Evolutionary conservation across 2,113 vertebrate genomes (phyloP), one percentile per base, ranked within the genome.

Genomic region (Sinocyclocheilus anophthalmus): DNA sequence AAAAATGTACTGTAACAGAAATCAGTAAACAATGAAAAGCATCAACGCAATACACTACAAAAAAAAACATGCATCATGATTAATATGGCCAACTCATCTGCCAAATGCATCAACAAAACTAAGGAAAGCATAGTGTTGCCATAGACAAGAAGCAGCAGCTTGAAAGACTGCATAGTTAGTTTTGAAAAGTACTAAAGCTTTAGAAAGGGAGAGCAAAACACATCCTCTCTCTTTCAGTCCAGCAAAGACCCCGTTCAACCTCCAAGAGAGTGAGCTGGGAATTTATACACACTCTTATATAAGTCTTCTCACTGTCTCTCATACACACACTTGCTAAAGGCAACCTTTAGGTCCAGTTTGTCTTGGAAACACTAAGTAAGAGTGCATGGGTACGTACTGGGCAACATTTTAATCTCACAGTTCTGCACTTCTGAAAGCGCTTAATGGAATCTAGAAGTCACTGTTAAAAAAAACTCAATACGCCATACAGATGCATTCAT

Each of bases 101-200:
- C 53, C 33, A 79, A 61, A 79, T 61, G 55, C 77, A 79, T 59
- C 10, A 79, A 37, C 33, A 37, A 79, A 82, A 53, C 42, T 55
- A 55, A 8, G 18, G 45, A 77, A 55, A 77, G 70, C 70, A 73
- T 73, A 73, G 70, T n/a, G 70, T 37, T n/a, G 77, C 55, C 50
- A 42, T 42, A 42, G 42, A 42, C 42, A 33, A 48, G 42, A 50
- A 50, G 42, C 24, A 70, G 26, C 42, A 33, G 45, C 45, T 70
- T 82, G 26, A 53, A 82, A 53, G 63, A 82, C 42, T 70, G 81
- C 65, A 82, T 82, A 70, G 45, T 55, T 70, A 53, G 63, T 82
- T 82, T 82, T 55, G 45, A 82, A 63, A 76, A 84, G 57, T 65
- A 65, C 59, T 22, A 78, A 77, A 85, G 57, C 84, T 84, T 77